phyloP scores from a whole-genome alignment of 1,140 invertebrate genomes.

The Euura lappo region DNA sequence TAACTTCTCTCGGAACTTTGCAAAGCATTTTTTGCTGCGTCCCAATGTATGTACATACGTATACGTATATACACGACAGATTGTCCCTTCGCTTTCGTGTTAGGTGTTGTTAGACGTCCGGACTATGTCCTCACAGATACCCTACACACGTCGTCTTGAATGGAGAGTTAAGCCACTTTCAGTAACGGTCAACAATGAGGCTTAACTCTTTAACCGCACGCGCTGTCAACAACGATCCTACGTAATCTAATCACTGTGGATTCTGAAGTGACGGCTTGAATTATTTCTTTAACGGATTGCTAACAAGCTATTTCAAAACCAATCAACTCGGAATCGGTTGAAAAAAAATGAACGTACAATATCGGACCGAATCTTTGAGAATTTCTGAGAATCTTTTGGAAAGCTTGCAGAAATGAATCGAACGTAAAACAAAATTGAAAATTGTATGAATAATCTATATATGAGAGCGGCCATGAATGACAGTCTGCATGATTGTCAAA shows the following conservation, averaged over 20 bases:
- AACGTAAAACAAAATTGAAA: no score
- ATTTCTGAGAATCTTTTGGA: background rate
- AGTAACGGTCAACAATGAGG: background rate
- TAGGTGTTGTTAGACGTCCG: background rate
- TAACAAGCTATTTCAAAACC: background rate
- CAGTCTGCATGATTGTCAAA: no score
- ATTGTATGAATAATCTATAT: no score
- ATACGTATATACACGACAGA: background rate
- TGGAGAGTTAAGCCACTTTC: background rate
- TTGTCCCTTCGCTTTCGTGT: no score
- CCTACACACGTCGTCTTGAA: background rate
- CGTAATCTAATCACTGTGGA: background rate
- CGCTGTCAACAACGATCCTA: background rate
- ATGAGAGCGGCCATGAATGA: no score
- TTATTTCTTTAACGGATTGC: no score
- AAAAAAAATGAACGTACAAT: background rate
- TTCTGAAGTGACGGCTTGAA: background rate
- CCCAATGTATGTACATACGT: background rate
- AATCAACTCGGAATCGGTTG: background rate
- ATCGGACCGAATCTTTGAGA: no score
- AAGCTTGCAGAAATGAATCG: background rate
- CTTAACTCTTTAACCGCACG: background rate
- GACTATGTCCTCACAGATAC: background rate
- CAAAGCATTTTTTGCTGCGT: background rate
- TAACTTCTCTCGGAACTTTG: background rate